Conservation (phyloP, 2,113 vertebrate genomes). For the Accipiter cooperii region DNA sequence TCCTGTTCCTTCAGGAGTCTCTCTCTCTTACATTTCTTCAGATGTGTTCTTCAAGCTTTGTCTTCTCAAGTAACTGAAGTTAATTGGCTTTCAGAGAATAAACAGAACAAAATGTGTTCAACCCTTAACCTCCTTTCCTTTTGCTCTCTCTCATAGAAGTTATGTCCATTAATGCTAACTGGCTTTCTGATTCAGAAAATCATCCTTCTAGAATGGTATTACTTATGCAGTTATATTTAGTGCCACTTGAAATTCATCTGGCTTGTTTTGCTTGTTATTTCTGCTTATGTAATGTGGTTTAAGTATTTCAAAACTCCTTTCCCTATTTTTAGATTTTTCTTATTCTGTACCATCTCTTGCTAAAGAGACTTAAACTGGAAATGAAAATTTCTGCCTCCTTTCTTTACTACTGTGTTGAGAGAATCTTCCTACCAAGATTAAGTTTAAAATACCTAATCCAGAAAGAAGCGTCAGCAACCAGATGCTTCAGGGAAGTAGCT, state of each 20-base stretch:
- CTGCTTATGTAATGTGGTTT: conserved; percentile 13
- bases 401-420: neutral
- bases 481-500: neutral
- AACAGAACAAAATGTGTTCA: conserved; percentile 51
- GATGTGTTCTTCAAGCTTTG: conserved; percentile 44
- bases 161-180: conserved; percentile 25
- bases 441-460: neutral
- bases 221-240: conserved; percentile 29
- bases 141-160: conserved; percentile 3
- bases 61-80: conserved; percentile 58
- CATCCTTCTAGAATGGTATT: neutral
- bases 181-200: conserved; percentile 34
- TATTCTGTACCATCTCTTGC: neutral
- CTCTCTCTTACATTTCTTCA: neutral
- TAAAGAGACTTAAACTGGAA: neutral
- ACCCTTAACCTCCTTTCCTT: conserved; percentile 50
- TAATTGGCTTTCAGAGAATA: conserved; percentile 63
- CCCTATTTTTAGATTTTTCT: conserved; percentile 20
- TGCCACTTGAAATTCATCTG: conserved; percentile 30
- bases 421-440: conserved; percentile 1
- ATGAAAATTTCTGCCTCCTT: neutral
- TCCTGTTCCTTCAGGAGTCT: conserved; percentile 54
- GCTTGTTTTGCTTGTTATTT: conserved; percentile 36
- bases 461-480: neutral
- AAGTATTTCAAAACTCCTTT: conserved; percentile 26